Evolutionary conservation across 2,113 vertebrate genomes (phyloP), one percentile per base, ranked within the genome.

Genomic region (Xenotilapia caudafasciata): DNA sequence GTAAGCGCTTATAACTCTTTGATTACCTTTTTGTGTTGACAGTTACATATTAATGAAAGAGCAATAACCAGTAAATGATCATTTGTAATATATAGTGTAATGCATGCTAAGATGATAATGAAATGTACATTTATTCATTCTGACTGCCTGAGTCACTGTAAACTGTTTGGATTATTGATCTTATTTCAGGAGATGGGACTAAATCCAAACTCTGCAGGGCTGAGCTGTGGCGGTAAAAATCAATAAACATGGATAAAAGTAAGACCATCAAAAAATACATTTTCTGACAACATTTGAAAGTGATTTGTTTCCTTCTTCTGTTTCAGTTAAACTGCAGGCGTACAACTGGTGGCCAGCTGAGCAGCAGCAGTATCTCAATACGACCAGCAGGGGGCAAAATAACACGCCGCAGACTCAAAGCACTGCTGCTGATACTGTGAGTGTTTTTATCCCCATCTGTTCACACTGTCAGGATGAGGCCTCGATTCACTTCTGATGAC

Each of bases 331-430:
- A 53, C 17, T 19, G n/a, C 73, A 49, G 40, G 13, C 15, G 19
- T 82, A 35, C 1, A 21, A 80, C 68, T 92, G 85, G 88, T 33
- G 68, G 60, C 53, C 83, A 2, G 23, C 81, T 35, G 40, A 35
- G 2, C 82, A 62, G 83, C 83, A 58, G 77, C 89, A 88, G 85
- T 45, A 84, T 2, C 75, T 17, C 4, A 4, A 19, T 79, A 15
- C 47, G 83, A 83, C 85, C 92, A 92, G 79, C 60, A 9, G 92
- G 89, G 92, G 89, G 86, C 85, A 31, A 0, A 19, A 5, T 33
- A 1, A 33, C 14, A 4, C 7, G 0, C 5, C 1, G 0, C 38
- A 79, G 58, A 42, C 51, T 26, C 80, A 42, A 5, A 55, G 31
- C 9, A 12, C 51, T 2, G 21, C 68, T 73, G 8, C 83, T 11